Percentiles rank a stretch among this genome's conserved stretches.
These are phyloP conservation scores for Coremacera marginata DNA, from an alignment of 2,888 invertebrate genomes.

Conservation along the genomic window DNA sequence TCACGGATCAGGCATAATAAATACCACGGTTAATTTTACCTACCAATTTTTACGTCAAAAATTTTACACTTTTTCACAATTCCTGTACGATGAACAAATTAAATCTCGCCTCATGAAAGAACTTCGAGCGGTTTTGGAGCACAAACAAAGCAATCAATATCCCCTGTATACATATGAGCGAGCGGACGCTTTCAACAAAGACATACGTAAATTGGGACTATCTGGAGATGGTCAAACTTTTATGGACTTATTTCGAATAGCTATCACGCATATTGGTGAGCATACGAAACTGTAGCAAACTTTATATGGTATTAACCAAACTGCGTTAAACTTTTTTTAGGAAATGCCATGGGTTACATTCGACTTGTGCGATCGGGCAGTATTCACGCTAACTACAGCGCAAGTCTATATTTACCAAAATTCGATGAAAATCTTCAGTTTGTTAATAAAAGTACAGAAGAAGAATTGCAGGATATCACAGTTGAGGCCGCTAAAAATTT, in stretches of 20 bases:
- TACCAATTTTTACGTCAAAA: slow-evolving; percentile 95
- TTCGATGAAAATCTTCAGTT: slow-evolving; percentile 76
- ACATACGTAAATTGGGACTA: slow-evolving; percentile 87
- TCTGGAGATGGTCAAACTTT: slow-evolving; percentile 87
- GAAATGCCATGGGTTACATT: slow-evolving; percentile 95
- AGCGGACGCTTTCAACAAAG: slow-evolving; percentile 93
- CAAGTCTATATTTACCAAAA: slow-evolving; percentile 89
- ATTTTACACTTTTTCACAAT: slow-evolving; percentile 94
- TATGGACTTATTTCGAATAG: slow-evolving; percentile 91
- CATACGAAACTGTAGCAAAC: neutral
- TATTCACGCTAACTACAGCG: slow-evolving; percentile 90
- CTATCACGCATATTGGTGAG: slow-evolving; percentile 92
- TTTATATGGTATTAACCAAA: neutral
- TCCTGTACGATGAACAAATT: slow-evolving; percentile 95
- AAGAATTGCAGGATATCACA: slow-evolving; percentile 73
- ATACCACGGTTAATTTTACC: slow-evolving; percentile 92
- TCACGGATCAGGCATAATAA: slow-evolving; percentile 96
- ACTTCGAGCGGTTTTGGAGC: slow-evolving; percentile 83
- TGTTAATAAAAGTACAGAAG: slow-evolving; percentile 74
- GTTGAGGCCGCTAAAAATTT: slow-evolving; percentile 79
- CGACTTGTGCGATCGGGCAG: slow-evolving; percentile 94
- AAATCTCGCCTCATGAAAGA: slow-evolving; percentile 94
- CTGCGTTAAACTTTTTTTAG: slow-evolving; percentile 46
- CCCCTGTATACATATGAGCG: slow-evolving; percentile 76
- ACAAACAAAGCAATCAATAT: slow-evolving; percentile 56